Percentiles rank a stretch among this genome's conserved stretches.
Evolutionary conservation across 2,888 invertebrate species (phyloP).

Genomic region (Gymnoscelis rufifasciata): DNA sequence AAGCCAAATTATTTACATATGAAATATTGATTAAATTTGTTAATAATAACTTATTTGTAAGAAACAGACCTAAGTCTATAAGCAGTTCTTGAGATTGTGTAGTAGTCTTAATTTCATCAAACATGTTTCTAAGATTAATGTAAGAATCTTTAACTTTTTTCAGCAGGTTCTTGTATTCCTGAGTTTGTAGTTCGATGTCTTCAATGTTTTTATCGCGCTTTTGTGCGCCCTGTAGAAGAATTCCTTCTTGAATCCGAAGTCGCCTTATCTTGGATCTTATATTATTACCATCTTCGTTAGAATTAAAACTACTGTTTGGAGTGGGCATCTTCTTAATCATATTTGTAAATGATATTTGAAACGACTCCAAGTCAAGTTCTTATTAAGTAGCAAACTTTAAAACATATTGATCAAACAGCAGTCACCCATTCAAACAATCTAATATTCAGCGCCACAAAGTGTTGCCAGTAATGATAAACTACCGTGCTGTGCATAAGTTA

Average conservation of each 20-base stretch:
- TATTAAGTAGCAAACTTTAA: too few species aligned
- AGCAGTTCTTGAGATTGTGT: slow-evolving; percentile 42
- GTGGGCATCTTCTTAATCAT: too few species aligned
- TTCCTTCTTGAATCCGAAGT: slow-evolving; percentile 62
- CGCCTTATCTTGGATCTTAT: slow-evolving; percentile 49
- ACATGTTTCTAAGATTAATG: slow-evolving; percentile 33
- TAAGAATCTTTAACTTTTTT: slow-evolving; percentile 40
- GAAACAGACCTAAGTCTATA: slow-evolving; percentile 40
- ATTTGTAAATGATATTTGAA: too few species aligned
- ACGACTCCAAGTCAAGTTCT: too few species aligned
- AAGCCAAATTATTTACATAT: too few species aligned
- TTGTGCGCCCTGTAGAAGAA: slow-evolving; percentile 39
- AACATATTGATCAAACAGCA: slow-evolving; percentile 21
- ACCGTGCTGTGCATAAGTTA: neutral
- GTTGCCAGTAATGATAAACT: neutral
- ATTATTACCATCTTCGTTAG: slow-evolving; percentile 20
- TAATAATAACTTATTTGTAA: neutral
- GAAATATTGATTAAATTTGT: too few species aligned
- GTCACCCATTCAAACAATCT: too few species aligned
- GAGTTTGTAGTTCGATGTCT: slow-evolving; percentile 3
- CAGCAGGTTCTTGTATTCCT: slow-evolving; percentile 36
- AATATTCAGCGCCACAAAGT: neutral
- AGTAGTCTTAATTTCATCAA: slow-evolving; percentile 50
- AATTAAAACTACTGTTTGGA: slow-evolving; percentile 9
- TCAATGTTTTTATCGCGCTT: slow-evolving; percentile 15